These are phyloP conservation scores for Chromobotia macracanthus DNA, from an alignment of 2,797 vertebrate genomes.

Conservation along the genomic window DNA sequence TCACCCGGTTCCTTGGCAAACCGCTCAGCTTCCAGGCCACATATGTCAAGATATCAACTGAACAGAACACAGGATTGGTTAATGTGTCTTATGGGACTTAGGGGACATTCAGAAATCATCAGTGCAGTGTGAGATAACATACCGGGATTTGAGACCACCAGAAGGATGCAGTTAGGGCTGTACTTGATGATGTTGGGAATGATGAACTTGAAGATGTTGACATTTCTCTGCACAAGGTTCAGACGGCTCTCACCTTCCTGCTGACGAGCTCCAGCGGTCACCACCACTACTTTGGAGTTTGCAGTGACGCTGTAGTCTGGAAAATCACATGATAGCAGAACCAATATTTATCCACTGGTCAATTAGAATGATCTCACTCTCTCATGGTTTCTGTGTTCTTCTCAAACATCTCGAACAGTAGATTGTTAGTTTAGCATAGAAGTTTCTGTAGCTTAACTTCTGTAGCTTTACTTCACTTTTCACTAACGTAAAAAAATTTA, in stretches of 20 bases:
- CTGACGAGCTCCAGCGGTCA: conserved; percentile 95
- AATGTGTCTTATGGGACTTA: background rate
- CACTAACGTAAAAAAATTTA: too few relatives aligned
- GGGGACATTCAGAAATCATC: background rate
- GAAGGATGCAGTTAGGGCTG: conserved; percentile 91
- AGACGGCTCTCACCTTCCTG: conserved; percentile 97
- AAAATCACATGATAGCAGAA: background rate
- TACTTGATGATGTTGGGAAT: conserved; percentile 97
- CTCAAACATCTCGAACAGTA: background rate
- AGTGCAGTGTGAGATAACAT: conserved; percentile 40
- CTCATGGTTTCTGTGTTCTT: background rate
- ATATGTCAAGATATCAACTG: conserved; percentile 96
- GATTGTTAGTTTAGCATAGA: too few relatives aligned
- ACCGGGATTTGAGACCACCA: conserved; percentile 98
- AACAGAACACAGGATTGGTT: background rate
- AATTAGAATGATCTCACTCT: background rate
- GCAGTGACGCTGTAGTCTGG: conserved; percentile 92
- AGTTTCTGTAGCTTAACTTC: too few relatives aligned
- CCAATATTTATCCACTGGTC: background rate
- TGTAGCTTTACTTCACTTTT: too few relatives aligned
- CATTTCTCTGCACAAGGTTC: conserved; percentile 95
- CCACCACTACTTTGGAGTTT: conserved; percentile 91
- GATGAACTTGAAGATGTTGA: conserved; percentile 99
- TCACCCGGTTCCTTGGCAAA: conserved; percentile 92
- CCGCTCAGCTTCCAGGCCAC: conserved; percentile 98